phyloP scores from a whole-genome alignment of 2,113 vertebrate species.

The Anguilla japonica region DNA sequence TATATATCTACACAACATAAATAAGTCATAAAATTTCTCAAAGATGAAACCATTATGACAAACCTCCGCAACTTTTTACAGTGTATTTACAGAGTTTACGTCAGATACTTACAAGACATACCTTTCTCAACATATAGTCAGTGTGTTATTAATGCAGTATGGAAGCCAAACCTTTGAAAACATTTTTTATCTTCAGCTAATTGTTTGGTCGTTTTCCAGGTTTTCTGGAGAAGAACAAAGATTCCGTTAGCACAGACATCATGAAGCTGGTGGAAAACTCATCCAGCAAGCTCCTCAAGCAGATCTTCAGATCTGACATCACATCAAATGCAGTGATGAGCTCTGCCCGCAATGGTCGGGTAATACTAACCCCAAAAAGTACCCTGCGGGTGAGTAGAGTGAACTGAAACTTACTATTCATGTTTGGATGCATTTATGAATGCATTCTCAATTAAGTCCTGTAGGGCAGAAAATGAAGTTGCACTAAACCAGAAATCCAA shows the following conservation, averaged over 20 bases:
- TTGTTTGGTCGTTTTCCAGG: conserved; percentile 61
- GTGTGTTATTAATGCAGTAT: neutral
- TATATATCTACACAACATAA: neutral
- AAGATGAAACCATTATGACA: neutral
- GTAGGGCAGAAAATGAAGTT: neutral
- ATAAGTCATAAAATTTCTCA: neutral
- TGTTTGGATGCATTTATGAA: neutral
- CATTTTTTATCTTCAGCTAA: neutral
- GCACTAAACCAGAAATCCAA: too few relatives aligned
- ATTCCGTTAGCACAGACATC: conserved; percentile 81
- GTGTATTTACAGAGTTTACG: too few relatives aligned
- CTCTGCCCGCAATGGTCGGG: conserved; percentile 46
- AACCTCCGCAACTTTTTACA: neutral
- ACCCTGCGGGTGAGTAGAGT: conserved; percentile 54
- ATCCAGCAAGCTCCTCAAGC: conserved; percentile 82
- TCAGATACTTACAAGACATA: too few relatives aligned
- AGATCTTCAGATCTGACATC: conserved; percentile 73
- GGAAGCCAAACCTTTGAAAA: neutral
- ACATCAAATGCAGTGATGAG: conserved; percentile 41
- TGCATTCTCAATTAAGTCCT: neutral
- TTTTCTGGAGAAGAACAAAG: conserved; percentile 95
- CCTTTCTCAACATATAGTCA: neutral
- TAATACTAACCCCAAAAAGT: conserved; percentile 53
- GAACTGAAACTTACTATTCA: neutral
- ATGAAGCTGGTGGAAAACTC: conserved; percentile 82